phyloP scores from a whole-genome alignment of 1,140 invertebrate genomes.

The Cydia pomonella region DNA sequence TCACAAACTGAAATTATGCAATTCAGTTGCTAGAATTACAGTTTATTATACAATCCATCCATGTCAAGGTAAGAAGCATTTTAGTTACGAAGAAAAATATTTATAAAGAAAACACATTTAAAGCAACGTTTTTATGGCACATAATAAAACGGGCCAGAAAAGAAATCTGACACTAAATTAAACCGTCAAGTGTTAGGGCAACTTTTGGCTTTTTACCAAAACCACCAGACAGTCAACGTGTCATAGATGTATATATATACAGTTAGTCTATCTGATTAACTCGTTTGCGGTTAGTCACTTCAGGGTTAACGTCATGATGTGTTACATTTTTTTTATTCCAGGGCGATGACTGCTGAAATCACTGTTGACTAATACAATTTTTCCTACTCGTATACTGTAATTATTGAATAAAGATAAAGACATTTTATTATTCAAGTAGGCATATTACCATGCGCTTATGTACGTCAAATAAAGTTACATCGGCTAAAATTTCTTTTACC shows the following conservation, averaged over 20 bases:
- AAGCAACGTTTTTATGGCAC: slow-evolving; percentile 28
- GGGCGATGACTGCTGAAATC: slow-evolving; percentile 8
- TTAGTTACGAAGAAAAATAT: slow-evolving; percentile 29
- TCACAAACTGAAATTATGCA: slow-evolving; percentile 6
- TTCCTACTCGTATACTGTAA: no score
- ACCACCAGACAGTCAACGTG: slow-evolving; percentile 12
- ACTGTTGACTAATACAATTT: not conserved
- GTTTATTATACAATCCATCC: slow-evolving; percentile 16
- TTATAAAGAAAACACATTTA: slow-evolving; percentile 29
- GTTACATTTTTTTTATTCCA: slow-evolving; percentile 5
- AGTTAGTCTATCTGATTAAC: slow-evolving; percentile 25
- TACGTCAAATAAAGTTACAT: no score
- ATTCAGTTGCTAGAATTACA: slow-evolving; percentile 1
- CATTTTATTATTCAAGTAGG: no score
- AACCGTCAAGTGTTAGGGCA: slow-evolving; percentile 2
- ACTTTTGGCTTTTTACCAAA: slow-evolving; percentile 26
- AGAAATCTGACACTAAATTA: slow-evolving; percentile 32
- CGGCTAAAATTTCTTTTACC: no score
- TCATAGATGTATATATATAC: not conserved
- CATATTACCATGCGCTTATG: no score
- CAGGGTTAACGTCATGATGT: slow-evolving; percentile 9
- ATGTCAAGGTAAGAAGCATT: slow-evolving; percentile 25
- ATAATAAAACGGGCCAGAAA: slow-evolving; percentile 6
- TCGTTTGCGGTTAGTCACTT: slow-evolving; percentile 15
- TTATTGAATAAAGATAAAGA: no score